Base-by-base conservation (phyloP, 2,888 invertebrate genomes). In the Leucoma salicis region DNA sequence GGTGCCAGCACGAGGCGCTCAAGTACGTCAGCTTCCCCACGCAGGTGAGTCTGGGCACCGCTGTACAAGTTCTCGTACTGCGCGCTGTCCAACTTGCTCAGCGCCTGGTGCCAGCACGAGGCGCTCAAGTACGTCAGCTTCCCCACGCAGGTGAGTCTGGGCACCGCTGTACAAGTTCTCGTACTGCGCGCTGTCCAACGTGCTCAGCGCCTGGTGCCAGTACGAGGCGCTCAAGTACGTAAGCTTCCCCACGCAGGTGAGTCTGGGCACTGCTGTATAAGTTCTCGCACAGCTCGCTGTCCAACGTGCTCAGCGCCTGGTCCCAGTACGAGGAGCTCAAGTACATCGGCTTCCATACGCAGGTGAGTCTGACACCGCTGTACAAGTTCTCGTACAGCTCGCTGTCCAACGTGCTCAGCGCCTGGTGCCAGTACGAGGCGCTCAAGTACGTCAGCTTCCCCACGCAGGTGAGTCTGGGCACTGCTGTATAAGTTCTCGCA, bases 21-120 rank as follows among this genome's bases (percentile, higher is more conserved):
- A 99, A 99, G 81, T 99, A 95, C 82, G 97, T 99, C 67, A 98
- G 96, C 72, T 99, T 99, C 79, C 99, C 99, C 1, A 97, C 98
- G 35, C 99, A 99, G 92, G 97, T 96, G n/a, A 39, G 15, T n/a
- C n/a, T n/a, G n/a, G 14, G 95, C 96, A 39, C 99, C 99, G 0
- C 90, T 98, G 8, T 98, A 97, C 83, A 96, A 97, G 85, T 99
- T 98, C 84, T 95, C 96, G 0, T 99, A 95, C 89, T 97, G 98
- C 72, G 97, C 99, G 2, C 94, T 99, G 67, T 97, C 98, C 11
- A 99, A 99, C 82, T 96, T 99, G 53, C 93, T 99, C 92, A 98
- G 98, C 76, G 98, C 98, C 34, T 99, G 99, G 99, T 99, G 98
- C 82, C 99, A 99, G 84, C 99, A 99, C 78, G 99, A 99, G 86